A percentile compares a stretch with the other conserved stretches of the same genome.
phyloP scores from a whole-genome alignment of 2,888 invertebrate genomes.

The Pachycephus smyrnensis region DNA sequence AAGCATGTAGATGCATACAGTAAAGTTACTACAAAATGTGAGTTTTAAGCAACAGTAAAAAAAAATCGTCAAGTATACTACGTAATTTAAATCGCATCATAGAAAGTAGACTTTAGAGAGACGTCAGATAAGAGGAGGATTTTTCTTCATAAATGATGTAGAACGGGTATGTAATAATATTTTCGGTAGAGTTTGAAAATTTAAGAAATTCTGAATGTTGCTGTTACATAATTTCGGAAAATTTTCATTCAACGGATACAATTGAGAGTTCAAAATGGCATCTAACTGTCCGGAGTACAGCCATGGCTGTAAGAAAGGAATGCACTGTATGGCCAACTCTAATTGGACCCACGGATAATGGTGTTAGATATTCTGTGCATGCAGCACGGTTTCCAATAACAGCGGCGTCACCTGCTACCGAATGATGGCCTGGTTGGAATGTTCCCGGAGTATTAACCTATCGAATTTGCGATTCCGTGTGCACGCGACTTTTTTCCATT shows the following conservation, averaged over 20 bases:
- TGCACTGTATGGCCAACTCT: constrained; percentile 23
- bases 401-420: constrained; percentile 13
- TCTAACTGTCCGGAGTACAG: background rate
- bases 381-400: constrained; percentile 37
- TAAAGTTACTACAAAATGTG: background rate
- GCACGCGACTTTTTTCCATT: background rate
- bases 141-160: background rate
- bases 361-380: constrained; percentile 33
- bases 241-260: background rate
- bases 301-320: background rate
- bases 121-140: background rate
- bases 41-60: background rate
- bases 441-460: background rate
- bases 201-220: background rate
- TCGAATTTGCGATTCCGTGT: background rate
- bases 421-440: background rate
- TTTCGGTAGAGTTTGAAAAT: background rate
- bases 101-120: background rate
- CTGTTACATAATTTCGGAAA: background rate
- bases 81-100: background rate
- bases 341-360: constrained; percentile 33
- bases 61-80: background rate
- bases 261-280: background rate
- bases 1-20: background rate
- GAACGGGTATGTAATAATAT: background rate